Conservation (phyloP, 35 echinoderm and acorn worm species). For the Lytechinus pictus region DNA sequence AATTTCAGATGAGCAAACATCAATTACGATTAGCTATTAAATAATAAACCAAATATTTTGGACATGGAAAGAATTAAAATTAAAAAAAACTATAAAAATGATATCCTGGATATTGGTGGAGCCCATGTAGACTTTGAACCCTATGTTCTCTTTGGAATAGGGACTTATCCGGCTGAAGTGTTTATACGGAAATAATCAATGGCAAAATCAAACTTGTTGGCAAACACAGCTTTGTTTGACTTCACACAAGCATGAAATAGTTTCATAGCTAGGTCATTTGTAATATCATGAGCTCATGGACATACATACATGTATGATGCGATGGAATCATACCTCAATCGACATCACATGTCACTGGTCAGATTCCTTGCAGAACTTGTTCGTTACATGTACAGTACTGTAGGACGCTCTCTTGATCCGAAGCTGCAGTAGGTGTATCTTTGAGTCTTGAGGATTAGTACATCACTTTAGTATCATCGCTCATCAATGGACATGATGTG, state of each 20-base stretch:
- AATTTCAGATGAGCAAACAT: neutral
- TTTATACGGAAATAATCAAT: conserved; percentile 20
- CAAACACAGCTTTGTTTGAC: neutral
- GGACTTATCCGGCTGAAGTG: neutral
- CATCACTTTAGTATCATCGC: too few relatives aligned
- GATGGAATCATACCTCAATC: neutral
- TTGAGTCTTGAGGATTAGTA: too few relatives aligned
- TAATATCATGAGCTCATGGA: neutral
- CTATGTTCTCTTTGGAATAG: neutral
- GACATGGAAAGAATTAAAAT: neutral
- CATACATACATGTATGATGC: neutral
- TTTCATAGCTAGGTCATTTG: neutral
- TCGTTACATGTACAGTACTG: too few relatives aligned
- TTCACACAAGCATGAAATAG: neutral
- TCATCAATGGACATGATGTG: neutral
- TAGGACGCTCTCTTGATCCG: too few relatives aligned
- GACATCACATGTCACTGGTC: neutral
- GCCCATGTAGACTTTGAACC: neutral
- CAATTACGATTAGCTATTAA: neutral
- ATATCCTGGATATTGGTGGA: neutral
- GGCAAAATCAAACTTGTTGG: neutral
- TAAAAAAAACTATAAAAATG: neutral
- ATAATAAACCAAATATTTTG: neutral
- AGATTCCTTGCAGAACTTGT: neutral
- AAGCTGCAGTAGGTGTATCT: too few relatives aligned